phyloP scores from a whole-genome alignment of 2,113 vertebrate species.

The Tragulus kanchil region DNA sequence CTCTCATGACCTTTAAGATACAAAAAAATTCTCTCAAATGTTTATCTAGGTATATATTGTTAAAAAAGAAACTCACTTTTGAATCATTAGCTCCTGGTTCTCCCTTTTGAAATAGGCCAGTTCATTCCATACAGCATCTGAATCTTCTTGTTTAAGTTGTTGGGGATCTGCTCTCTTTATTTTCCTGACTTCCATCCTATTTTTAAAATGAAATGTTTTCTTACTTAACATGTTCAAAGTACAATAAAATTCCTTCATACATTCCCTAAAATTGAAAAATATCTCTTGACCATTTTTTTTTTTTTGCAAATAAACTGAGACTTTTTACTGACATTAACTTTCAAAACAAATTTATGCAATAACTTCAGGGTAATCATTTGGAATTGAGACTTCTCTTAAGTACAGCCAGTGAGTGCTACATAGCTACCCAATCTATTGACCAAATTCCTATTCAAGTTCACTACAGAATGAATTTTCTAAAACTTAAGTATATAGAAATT shows the following conservation, averaged over 20 bases:
- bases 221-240: constrained; percentile 58
- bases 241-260: constrained; percentile 48
- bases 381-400: neutral
- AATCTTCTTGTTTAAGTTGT: constrained; percentile 92
- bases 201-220: constrained; percentile 71
- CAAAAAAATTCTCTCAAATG: constrained; percentile 65
- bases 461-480: constrained; percentile 56
- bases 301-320: neutral
- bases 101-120: constrained; percentile 92
- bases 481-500: constrained; percentile 49
- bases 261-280: constrained; percentile 58
- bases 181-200: constrained; percentile 85
- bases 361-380: neutral
- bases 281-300: neutral
- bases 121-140: constrained; percentile 93
- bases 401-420: neutral
- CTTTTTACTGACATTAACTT: neutral
- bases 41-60: constrained; percentile 66
- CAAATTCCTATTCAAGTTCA: constrained; percentile 27
- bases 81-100: constrained; percentile 90
- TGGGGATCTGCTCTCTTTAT: constrained; percentile 82
- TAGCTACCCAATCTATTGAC: neutral
- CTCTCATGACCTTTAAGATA: constrained; percentile 70
- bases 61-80: constrained; percentile 91
- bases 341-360: neutral